Conservation (phyloP, 2,888 invertebrate genomes). For the Cerastoderma edule region DNA sequence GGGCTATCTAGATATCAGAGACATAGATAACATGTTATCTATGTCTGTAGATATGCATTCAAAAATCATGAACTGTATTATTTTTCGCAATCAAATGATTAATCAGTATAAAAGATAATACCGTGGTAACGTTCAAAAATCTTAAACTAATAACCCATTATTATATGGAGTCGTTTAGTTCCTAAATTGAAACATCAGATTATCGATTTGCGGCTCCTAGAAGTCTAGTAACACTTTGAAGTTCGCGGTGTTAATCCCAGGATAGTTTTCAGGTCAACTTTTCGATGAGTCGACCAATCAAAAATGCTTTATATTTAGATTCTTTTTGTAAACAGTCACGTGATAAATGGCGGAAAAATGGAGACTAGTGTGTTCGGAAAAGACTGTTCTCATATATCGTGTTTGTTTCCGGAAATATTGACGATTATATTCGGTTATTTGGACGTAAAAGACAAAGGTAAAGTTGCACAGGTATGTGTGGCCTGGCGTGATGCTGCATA, state of each 20-base stretch:
- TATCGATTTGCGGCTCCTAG: no score
- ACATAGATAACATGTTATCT: no score
- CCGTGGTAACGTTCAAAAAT: no score
- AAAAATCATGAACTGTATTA: no score
- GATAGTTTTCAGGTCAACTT: constrained; percentile 4
- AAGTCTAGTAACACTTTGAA: constrained; percentile 4
- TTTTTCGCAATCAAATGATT: no score
- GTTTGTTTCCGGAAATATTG: constrained; percentile 95
- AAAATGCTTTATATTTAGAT: constrained; percentile 14
- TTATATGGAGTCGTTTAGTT: no score
- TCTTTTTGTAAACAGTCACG: constrained; percentile 38
- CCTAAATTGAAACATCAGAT: no score
- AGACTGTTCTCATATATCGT: constrained; percentile 88
- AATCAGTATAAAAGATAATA: no score
- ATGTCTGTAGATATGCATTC: no score
- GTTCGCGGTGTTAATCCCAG: constrained; percentile 7
- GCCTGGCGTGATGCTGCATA: constrained; percentile 97
- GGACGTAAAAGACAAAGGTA: constrained; percentile 94
- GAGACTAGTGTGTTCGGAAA: constrained; percentile 58
- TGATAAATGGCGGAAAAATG: constrained; percentile 55
- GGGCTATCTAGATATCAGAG: no score
- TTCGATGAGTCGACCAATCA: constrained; percentile 34
- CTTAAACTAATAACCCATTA: no score
- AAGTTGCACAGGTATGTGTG: constrained; percentile 92
- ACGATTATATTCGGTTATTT: constrained; percentile 96